Evolutionary conservation across 1,140 invertebrate species (phyloP).

Genomic region (Protaetia brevitarsis): DNA sequence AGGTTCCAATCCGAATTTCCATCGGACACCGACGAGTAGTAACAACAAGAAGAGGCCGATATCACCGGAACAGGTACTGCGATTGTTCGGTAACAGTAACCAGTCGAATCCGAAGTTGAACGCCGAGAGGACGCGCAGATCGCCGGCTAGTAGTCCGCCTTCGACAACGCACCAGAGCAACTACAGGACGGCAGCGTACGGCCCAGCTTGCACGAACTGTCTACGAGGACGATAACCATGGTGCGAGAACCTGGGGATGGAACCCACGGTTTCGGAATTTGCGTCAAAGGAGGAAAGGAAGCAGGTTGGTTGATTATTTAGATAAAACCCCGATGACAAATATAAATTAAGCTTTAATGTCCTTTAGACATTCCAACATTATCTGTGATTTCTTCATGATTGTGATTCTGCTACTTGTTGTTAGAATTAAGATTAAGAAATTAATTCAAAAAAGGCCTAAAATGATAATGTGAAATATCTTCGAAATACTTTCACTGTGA

Average conservation of each 20-base stretch:
- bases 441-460: too few relatives aligned
- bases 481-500: too few relatives aligned
- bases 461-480: too few relatives aligned
- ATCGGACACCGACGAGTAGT: constrained; percentile 44
- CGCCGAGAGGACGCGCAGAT: constrained; percentile 52
- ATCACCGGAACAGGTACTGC: constrained; percentile 73
- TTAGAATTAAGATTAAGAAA: too few relatives aligned
- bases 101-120: constrained; percentile 42
- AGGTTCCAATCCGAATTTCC: constrained; percentile 56
- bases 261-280: constrained; percentile 80
- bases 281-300: constrained; percentile 85
- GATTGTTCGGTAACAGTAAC: constrained; percentile 56
- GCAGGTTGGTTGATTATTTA: too few relatives aligned
- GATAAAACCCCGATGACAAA: too few relatives aligned
- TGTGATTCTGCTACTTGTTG: too few relatives aligned
- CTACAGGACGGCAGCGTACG: constrained; percentile 39
- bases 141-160: constrained; percentile 72
- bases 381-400: too few relatives aligned
- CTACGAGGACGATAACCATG: constrained; percentile 80
- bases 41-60: constrained; percentile 67
- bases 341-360: too few relatives aligned
- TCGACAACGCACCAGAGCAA: constrained; percentile 62
- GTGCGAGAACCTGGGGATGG: constrained; percentile 70
- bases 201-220: constrained; percentile 62
- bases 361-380: too few relatives aligned